Conservation (phyloP, 2,888 invertebrate species). For the Chymomyza caudatula region DNA sequence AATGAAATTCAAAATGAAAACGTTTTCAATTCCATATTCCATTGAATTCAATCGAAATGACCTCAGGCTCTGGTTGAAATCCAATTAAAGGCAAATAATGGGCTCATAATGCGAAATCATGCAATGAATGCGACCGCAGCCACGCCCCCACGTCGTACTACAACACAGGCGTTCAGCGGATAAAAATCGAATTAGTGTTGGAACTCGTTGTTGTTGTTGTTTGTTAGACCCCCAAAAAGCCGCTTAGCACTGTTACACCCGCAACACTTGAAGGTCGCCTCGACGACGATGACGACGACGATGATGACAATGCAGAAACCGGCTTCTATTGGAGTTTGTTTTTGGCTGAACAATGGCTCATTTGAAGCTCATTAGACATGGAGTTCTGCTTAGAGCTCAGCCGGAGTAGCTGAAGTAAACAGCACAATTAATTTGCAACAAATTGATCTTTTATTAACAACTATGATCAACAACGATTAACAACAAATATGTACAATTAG, state of each 20-base stretch:
- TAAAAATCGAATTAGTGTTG: neutral
- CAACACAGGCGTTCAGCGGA: conserved; percentile 7
- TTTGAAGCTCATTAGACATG: conserved; percentile 40
- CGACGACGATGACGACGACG: conserved; percentile 28
- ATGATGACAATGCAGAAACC: conserved; percentile 56
- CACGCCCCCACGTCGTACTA: neutral
- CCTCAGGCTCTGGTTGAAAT: conserved; percentile 29
- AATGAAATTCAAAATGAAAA: neutral
- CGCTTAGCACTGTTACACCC: conserved; percentile 4
- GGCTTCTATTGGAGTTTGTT: conserved; percentile 4
- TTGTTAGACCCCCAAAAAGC: too few species aligned
- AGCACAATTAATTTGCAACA: conserved; percentile 31
- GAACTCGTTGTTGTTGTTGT: neutral
- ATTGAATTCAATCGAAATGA: neutral
- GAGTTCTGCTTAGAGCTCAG: conserved; percentile 31
- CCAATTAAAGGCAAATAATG: conserved; percentile 61
- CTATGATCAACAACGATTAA: neutral
- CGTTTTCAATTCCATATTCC: conserved; percentile 5
- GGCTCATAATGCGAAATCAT: conserved; percentile 16
- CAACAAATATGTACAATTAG: conserved; percentile 76
- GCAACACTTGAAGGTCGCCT: conserved; percentile 11
- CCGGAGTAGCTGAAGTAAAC: neutral
- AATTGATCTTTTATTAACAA: conserved; percentile 6
- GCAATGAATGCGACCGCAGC: conserved; percentile 13
- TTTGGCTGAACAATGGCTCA: neutral